Evolutionary conservation across 2,113 vertebrate genomes (phyloP).

Genomic region (Archilochus colubris): DNA sequence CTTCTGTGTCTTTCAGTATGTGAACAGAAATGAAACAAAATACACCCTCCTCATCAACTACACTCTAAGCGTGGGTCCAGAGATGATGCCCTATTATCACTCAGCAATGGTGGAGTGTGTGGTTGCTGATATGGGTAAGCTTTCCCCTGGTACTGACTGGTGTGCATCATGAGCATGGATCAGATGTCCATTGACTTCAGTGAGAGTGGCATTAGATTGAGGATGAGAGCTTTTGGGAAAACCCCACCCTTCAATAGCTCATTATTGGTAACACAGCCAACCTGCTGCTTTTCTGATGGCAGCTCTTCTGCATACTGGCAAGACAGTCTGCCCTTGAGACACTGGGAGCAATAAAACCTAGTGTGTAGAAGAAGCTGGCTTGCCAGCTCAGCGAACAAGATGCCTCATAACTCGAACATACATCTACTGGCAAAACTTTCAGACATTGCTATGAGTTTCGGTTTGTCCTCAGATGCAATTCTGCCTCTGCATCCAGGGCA

Average conservation of each 20-base stretch:
- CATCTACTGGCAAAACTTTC: constrained; percentile 54
- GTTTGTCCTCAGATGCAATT: constrained; percentile 26
- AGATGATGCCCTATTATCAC: constrained; percentile 51
- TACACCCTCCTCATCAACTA: constrained; percentile 67
- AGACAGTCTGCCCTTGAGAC: constrained; percentile 48
- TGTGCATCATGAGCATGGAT: background rate
- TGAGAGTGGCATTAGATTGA: background rate
- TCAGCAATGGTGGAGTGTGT: constrained; percentile 48
- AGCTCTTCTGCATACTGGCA: constrained; percentile 57
- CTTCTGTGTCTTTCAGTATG: constrained; percentile 54
- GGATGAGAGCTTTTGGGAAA: constrained; percentile 36
- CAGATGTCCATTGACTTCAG: background rate
- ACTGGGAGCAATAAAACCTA: constrained; percentile 45
- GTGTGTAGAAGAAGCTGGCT: constrained; percentile 45
- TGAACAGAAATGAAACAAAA: constrained; percentile 71
- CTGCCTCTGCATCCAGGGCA: background rate
- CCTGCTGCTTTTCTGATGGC: constrained; percentile 50
- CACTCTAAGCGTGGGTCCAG: constrained; percentile 8
- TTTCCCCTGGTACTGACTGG: background rate
- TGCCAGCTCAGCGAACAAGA: constrained; percentile 18
- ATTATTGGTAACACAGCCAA: constrained; percentile 15
- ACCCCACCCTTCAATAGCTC: constrained; percentile 38
- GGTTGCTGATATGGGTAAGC: constrained; percentile 64
- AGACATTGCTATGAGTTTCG: constrained; percentile 38
- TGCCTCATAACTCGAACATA: constrained; percentile 52